Percentiles rank a stretch among this genome's conserved stretches.
phyloP scores from a whole-genome alignment of 2,888 invertebrate species.

The Noctua janthe region DNA sequence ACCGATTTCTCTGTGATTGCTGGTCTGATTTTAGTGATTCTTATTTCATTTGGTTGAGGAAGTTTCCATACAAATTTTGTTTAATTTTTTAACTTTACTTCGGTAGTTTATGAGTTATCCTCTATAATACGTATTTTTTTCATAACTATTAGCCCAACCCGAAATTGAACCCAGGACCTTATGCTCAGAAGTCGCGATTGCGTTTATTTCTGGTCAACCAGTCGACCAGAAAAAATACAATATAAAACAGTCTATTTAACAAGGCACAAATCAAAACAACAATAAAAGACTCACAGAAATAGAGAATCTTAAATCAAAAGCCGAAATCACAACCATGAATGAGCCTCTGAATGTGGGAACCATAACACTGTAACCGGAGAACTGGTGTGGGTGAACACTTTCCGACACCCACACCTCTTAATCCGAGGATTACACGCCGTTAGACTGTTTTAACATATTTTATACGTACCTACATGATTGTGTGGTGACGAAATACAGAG shows the following conservation, averaged over 20 bases:
- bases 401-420: slow-evolving; percentile 49
- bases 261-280: background rate
- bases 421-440: slow-evolving; percentile 55
- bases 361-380: slow-evolving; percentile 46
- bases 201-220: too few species aligned
- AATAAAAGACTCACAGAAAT: background rate
- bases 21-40: too few species aligned
- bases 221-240: too few species aligned
- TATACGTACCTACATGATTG: slow-evolving; percentile 10
- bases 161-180: too few species aligned
- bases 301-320: slow-evolving; percentile 26
- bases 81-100: too few species aligned
- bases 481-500: slow-evolving; percentile 25
- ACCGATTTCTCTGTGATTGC: too few species aligned
- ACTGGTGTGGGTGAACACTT: slow-evolving; percentile 46
- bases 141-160: too few species aligned
- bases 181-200: too few species aligned
- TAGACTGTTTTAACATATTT: slow-evolving; percentile 57
- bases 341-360: slow-evolving; percentile 29
- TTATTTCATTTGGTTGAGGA: too few species aligned
- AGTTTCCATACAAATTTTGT: too few species aligned
- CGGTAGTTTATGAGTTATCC: too few species aligned
- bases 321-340: slow-evolving; percentile 42
- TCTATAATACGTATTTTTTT: too few species aligned
- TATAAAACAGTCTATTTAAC: background rate